Evolutionary conservation across 2,797 vertebrate genomes (phyloP).

Genomic region (Brachyrhaphis roseni): DNA sequence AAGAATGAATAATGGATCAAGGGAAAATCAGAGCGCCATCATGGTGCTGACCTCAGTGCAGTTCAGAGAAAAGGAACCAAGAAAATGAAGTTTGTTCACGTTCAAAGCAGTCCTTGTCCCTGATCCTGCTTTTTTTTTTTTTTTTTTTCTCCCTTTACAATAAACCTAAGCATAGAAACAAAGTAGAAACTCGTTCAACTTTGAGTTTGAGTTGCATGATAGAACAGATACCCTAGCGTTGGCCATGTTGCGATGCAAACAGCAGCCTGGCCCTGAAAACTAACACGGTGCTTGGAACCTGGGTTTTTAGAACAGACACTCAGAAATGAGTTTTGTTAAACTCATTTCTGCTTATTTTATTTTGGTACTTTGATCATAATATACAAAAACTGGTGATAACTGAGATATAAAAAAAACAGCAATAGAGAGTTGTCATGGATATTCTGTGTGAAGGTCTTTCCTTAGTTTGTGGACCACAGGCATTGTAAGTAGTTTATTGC

Average conservation of each 20-base stretch:
- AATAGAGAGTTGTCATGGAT: background rate
- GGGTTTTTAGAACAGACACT: background rate
- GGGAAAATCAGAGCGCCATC: constrained; percentile 76
- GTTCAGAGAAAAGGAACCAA: constrained; percentile 57
- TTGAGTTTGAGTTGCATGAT: background rate
- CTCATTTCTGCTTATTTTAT: background rate
- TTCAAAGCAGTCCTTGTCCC: constrained; percentile 64
- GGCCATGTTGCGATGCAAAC: background rate
- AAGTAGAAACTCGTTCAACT: background rate
- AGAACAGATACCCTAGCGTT: background rate
- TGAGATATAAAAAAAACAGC: background rate
- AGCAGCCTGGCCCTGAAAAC: background rate
- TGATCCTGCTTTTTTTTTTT: constrained; percentile 66
- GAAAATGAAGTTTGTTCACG: constrained; percentile 55
- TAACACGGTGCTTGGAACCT: background rate
- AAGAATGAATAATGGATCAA: constrained; percentile 82
- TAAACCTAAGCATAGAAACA: background rate
- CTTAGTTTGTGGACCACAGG: background rate
- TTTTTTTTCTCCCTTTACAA: background rate
- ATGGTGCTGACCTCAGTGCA: constrained; percentile 67
- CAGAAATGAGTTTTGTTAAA: background rate
- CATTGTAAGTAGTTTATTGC: background rate
- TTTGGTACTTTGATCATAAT: background rate
- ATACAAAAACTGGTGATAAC: background rate
- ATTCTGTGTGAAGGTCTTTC: background rate